Evolutionary conservation across 2,888 invertebrate species (phyloP).

Genomic region (Machimus atricapillus): DNA sequence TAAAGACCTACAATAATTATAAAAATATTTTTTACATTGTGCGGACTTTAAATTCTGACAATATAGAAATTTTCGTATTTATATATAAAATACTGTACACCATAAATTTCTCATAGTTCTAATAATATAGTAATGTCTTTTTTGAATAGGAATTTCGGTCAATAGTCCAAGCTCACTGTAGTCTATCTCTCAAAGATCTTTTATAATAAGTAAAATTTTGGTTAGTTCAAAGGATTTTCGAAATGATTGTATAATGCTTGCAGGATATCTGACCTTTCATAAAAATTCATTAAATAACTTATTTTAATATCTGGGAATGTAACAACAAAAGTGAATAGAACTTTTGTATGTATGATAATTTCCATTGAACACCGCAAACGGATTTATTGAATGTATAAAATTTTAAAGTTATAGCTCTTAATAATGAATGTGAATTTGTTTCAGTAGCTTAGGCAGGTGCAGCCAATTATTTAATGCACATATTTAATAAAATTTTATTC

Average conservation of each 20-base stretch:
- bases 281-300: neutral
- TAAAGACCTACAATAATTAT: constrained; percentile 9
- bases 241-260: neutral
- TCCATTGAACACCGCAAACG: neutral
- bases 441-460: neutral
- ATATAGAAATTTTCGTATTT: constrained; percentile 47
- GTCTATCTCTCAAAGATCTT: constrained; percentile 19
- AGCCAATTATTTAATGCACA: neutral
- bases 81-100: constrained; percentile 51
- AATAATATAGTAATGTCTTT: constrained; percentile 50
- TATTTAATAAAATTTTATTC: neutral
- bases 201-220: constrained; percentile 1
- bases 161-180: constrained; percentile 50
- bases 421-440: neutral
- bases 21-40: constrained; percentile 42
- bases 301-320: neutral
- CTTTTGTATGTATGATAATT: neutral
- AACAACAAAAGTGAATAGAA: neutral
- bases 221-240: neutral
- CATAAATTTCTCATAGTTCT: constrained; percentile 48
- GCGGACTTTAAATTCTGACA: constrained; percentile 30
- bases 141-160: constrained; percentile 52
- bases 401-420: neutral
- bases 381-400: neutral
- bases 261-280: neutral